A percentile compares a stretch with the other conserved stretches of the same genome.
Evolutionary conservation across 2,888 invertebrate species (phyloP).

Genomic region (Eristalis pertinax): DNA sequence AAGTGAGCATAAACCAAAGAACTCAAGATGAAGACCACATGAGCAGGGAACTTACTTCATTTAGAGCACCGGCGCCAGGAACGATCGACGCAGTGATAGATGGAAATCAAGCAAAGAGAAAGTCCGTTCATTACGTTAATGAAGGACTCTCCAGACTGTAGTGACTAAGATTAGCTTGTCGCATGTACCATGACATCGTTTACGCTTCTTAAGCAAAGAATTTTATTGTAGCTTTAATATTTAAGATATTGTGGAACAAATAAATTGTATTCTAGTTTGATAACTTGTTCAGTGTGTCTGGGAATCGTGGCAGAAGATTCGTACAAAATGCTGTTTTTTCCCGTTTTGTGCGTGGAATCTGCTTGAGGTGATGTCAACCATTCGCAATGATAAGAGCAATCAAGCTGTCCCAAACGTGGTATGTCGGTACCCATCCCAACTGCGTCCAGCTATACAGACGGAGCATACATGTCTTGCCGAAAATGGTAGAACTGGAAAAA

Average conservation of each 20-base stretch:
- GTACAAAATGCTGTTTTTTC: too few relatives aligned
- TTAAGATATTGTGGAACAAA: not conserved
- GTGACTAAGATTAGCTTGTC: constrained; percentile 5
- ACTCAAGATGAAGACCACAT: constrained; percentile 35
- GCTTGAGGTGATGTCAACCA: too few relatives aligned
- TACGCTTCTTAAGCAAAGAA: not conserved
- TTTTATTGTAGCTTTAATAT: not conserved
- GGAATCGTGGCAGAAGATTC: too few relatives aligned
- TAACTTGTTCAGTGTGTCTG: too few relatives aligned
- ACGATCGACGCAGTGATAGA: constrained; percentile 23
- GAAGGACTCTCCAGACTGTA: constrained; percentile 64
- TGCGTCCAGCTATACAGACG: too few relatives aligned
- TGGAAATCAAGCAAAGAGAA: constrained; percentile 38
- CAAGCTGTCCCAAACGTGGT: too few relatives aligned
- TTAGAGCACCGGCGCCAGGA: constrained; percentile 25
- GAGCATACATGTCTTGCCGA: too few relatives aligned
- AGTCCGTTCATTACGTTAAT: constrained; percentile 72
- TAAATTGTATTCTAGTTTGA: not conserved
- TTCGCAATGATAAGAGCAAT: too few relatives aligned
- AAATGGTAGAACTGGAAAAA: too few relatives aligned
- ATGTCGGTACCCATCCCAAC: too few relatives aligned
- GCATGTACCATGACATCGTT: not conserved
- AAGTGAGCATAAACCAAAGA: constrained; percentile 51
- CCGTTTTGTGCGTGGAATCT: too few relatives aligned
- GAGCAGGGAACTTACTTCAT: constrained; percentile 37